Evolutionary conservation across 2,797 vertebrate species (phyloP).

Genomic region (Pyrocephalus nanus): DNA sequence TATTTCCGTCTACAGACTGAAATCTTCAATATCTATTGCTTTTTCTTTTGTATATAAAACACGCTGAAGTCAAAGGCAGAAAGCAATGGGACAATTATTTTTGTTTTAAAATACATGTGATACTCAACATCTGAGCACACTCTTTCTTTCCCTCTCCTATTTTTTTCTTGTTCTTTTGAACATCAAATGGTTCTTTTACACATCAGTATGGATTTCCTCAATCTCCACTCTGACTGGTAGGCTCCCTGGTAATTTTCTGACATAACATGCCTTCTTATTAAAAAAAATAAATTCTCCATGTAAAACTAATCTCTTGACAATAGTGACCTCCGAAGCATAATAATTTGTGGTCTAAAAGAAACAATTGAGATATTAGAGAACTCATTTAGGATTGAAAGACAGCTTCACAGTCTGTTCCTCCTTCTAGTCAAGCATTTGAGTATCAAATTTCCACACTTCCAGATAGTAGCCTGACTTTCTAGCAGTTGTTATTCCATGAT

Average conservation of each 20-base stretch:
- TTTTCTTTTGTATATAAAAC: not conserved
- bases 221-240: not conserved
- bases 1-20: not conserved
- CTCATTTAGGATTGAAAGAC: not conserved
- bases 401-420: not conserved
- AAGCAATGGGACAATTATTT: not conserved
- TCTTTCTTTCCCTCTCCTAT: not conserved
- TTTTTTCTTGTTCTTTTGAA: not conserved
- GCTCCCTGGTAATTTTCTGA: not conserved
- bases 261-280: not conserved
- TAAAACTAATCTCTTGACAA: not conserved
- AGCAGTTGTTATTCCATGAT: not conserved
- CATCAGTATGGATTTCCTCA: not conserved
- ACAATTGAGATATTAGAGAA: not conserved
- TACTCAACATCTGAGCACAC: not conserved
- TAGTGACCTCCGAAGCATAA: not conserved
- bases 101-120: not conserved
- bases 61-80: not conserved
- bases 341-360: not conserved
- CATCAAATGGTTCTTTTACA: not conserved
- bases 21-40: not conserved
- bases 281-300: not conserved
- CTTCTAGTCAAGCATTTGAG: not conserved
- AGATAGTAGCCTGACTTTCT: not conserved
- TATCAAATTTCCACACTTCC: not conserved